phyloP scores from a whole-genome alignment of 2,888 invertebrate genomes.

The Callyntrura guangdongensis region DNA sequence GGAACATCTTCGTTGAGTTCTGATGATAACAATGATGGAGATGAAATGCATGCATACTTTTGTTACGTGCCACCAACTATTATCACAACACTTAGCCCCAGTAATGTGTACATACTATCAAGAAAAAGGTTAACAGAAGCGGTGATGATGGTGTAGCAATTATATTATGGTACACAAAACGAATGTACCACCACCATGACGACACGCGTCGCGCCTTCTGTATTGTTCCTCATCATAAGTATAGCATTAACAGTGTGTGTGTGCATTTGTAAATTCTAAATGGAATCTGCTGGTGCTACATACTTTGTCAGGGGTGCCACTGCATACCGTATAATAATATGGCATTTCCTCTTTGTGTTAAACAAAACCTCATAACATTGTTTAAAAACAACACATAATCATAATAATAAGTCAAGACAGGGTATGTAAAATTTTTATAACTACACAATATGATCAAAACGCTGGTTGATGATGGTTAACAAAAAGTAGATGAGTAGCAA shows the following conservation, averaged over 20 bases:
- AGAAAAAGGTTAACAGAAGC: not conserved
- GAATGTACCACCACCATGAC: not conserved
- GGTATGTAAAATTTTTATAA: no score
- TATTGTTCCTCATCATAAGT: not conserved
- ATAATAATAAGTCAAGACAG: no score
- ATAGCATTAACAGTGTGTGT: not conserved
- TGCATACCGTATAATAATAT: no score
- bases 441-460: no score
- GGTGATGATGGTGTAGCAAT: not conserved
- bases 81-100: not conserved
- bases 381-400: no score
- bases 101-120: not conserved
- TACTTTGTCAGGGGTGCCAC: no score
- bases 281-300: not conserved
- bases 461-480: no score
- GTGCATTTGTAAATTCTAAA: not conserved
- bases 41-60: constrained; percentile 6
- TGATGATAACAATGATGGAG: not conserved
- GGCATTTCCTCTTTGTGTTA: no score
- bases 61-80: not conserved
- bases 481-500: no score
- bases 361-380: no score
- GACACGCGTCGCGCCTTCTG: constrained; percentile 53
- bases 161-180: not conserved
- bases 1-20: not conserved